Evolutionary conservation across 2,888 invertebrate species (phyloP).

Genomic region (Plebejus anna): DNA sequence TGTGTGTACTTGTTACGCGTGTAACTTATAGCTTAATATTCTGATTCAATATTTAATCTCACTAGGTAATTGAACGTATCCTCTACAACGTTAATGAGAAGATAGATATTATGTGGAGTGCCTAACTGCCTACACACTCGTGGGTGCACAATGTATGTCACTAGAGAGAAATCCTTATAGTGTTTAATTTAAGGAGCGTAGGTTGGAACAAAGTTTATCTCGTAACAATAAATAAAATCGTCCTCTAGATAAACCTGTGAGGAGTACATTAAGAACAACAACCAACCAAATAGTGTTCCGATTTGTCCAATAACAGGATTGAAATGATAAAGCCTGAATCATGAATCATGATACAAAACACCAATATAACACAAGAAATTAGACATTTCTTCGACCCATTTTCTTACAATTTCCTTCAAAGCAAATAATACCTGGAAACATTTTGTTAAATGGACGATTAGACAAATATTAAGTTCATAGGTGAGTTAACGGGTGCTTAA

Average conservation of each 20-base stretch:
- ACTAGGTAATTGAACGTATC: background rate
- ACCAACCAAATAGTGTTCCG: background rate
- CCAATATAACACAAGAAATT: background rate
- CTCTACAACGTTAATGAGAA: constrained; percentile 2
- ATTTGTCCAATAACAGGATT: background rate
- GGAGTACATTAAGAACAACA: background rate
- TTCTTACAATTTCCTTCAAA: background rate
- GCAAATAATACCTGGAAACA: background rate
- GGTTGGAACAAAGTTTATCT: background rate
- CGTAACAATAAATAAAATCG: background rate
- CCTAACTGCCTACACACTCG: background rate
- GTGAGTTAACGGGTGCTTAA: constrained; percentile 21
- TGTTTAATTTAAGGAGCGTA: background rate
- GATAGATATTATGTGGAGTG: background rate
- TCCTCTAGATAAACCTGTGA: background rate
- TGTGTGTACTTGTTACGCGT: background rate
- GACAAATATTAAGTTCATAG: background rate
- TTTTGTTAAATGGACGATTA: background rate
- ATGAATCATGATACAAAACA: background rate
- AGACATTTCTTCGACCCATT: background rate
- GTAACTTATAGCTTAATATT: background rate
- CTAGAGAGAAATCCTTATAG: constrained; percentile 8
- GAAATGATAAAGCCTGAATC: background rate
- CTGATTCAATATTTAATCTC: background rate
- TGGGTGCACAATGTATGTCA: constrained; percentile 15